Evolutionary conservation across 2,113 vertebrate genomes (phyloP).

Genomic region (Cryptotis parvus): DNA sequence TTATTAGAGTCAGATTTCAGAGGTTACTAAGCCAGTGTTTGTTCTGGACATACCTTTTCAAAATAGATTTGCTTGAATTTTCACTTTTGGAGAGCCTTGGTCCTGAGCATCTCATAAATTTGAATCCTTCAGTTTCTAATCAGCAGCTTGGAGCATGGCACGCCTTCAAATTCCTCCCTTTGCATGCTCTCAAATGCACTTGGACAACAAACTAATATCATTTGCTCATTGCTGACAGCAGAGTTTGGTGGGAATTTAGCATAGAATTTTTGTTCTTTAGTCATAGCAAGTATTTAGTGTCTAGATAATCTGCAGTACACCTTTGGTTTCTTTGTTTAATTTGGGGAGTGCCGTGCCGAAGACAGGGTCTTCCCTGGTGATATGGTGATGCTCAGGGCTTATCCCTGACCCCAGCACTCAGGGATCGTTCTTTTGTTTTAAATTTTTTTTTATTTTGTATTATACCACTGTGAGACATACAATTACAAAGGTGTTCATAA

Average conservation of each 20-base stretch:
- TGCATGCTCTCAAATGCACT: not conserved
- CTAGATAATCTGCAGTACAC: too few relatives aligned
- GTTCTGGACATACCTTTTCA: conserved; percentile 23
- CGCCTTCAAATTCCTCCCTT: not conserved
- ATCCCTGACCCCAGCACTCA: too few relatives aligned
- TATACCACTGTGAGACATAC: too few relatives aligned
- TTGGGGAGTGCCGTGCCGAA: too few relatives aligned
- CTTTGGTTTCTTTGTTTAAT: too few relatives aligned
- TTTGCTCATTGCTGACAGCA: not conserved
- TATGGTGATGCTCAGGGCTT: too few relatives aligned
- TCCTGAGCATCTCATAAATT: not conserved
- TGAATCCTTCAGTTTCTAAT: not conserved
- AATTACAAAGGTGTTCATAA: too few relatives aligned
- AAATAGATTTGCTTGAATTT: not conserved
- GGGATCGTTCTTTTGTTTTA: too few relatives aligned
- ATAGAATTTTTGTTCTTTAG: not conserved
- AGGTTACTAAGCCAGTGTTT: not conserved
- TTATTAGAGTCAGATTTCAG: not conserved
- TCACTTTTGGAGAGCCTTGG: conserved; percentile 4
- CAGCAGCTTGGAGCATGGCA: not conserved
- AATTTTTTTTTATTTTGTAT: too few relatives aligned
- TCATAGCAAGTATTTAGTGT: conserved; percentile 8
- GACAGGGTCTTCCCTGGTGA: too few relatives aligned
- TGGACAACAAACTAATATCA: not conserved
- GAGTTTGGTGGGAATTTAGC: not conserved